phyloP scores from a whole-genome alignment of 2,797 vertebrate species.

The Silurus lanzhouensis region DNA sequence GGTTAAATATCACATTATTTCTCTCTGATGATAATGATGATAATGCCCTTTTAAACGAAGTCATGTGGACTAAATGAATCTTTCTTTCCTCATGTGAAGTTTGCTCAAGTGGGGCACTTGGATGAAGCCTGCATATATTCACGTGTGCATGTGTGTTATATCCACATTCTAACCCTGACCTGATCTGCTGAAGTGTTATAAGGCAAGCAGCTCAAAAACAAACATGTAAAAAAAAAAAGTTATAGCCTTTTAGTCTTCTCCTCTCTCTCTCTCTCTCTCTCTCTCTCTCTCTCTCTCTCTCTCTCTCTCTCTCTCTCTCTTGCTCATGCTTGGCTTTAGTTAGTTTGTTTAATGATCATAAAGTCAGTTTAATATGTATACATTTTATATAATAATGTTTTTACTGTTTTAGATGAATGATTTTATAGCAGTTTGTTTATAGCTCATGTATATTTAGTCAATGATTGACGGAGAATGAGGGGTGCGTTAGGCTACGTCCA shows the following conservation, averaged over 20 bases:
- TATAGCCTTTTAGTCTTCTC: not conserved
- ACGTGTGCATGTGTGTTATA: not conserved
- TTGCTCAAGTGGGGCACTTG: conserved; percentile 4
- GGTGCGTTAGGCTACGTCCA: not conserved
- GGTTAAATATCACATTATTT: not conserved
- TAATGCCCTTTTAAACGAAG: not conserved
- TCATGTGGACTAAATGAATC: not conserved
- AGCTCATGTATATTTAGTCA: not conserved
- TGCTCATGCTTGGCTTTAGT: not conserved
- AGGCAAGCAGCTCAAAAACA: not conserved
- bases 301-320: not conserved
- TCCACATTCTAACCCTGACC: conserved; percentile 23
- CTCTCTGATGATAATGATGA: not conserved
- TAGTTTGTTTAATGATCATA: not conserved
- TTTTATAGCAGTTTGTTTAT: not conserved
- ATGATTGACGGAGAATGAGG: not conserved
- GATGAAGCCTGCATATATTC: conserved; percentile 9
- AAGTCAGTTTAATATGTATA: not conserved
- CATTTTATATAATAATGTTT: not conserved
- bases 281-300: not conserved
- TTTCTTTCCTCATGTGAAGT: not conserved
- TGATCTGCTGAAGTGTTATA: conserved; percentile 4
- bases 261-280: not conserved
- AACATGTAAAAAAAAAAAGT: conserved; percentile 7
- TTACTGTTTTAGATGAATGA: not conserved